A percentile compares a stretch with the other conserved stretches of the same genome.
These are phyloP conservation scores for Brachionus plicatilis DNA, from an alignment of 1,140 invertebrate species.

Conservation along the genomic window DNA sequence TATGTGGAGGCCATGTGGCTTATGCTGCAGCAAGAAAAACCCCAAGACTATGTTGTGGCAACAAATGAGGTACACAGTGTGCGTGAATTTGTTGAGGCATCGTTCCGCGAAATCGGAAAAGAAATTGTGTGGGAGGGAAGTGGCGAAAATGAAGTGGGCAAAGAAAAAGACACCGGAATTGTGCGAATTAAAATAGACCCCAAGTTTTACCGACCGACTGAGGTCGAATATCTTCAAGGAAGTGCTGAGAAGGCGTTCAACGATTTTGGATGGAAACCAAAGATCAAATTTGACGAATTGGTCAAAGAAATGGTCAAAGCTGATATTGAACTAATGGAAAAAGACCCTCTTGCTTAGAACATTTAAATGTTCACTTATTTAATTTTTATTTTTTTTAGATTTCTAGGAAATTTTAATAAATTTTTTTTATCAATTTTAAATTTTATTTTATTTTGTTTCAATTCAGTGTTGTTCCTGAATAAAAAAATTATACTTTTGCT, in stretches of 20 bases:
- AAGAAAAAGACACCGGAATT: constrained; percentile 71
- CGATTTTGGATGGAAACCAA: constrained; percentile 78
- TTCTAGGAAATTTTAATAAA: not conserved
- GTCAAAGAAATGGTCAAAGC: constrained; percentile 93
- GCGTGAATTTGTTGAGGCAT: constrained; percentile 85
- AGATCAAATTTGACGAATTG: constrained; percentile 73
- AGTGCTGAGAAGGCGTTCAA: constrained; percentile 81
- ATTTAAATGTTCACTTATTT: not conserved
- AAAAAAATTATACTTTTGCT: not conserved
- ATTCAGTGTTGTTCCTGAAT: not conserved
- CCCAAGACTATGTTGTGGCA: constrained; percentile 95
- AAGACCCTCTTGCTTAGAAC: constrained; percentile 65
- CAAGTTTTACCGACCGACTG: constrained; percentile 91
- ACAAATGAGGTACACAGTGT: constrained; percentile 91
- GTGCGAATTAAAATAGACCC: constrained; percentile 84
- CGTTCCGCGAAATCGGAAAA: constrained; percentile 70
- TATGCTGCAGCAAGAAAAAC: constrained; percentile 87
- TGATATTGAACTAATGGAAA: constrained; percentile 84
- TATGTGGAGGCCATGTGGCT: constrained; percentile 99
- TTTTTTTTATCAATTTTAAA: not conserved
- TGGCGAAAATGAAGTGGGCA: constrained; percentile 78
- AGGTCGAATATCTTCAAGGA: constrained; percentile 79
- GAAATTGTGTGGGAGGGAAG: constrained; percentile 74
- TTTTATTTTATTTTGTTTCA: not conserved
- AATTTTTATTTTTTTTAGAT: not conserved